Base-by-base conservation (phyloP, 1,140 invertebrate genomes). In the Diorhabda sublineata region DNA sequence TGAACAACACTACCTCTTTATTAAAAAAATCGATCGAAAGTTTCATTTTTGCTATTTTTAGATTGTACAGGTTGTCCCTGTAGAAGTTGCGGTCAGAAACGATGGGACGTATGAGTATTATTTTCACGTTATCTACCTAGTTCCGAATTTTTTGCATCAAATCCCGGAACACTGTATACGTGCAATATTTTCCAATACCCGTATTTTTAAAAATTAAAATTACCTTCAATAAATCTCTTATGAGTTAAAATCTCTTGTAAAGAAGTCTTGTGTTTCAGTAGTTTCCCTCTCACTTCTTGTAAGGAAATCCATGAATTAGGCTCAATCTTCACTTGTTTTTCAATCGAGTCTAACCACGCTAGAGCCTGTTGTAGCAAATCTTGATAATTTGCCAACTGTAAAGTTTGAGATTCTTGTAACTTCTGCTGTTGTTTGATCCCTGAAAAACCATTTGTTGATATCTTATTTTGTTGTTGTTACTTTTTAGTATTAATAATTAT, bases 161-260 rank as follows among this genome's bases (percentile, higher is more conserved):
- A 26, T 26, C 26, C 26, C 26, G 26, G 26, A 26, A 26, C 26
- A 26, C 26, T 26, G 26, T 26, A 26, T 26, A 26, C 26, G 26
- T 26, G 26, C 26, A 26, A 26, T 26, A 26, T 26, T 26, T 26
- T 26, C 26, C 26, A 26, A 26, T 26, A 26, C 4, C 26, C 6
- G 57, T 47, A 57, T 58, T 9, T 59, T 61, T n/a, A 26, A 58
- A 26, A 57, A 42, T 8, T 5, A 60, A 11, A 52, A 63, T 66
- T 73, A 69, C 90, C 90, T 82, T 97, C 96, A 60, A 98, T 89
- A 42, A 95, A 88, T 69, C 95, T 85, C 79, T 96, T 96, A 76
- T 98, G 93, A 1, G 92, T 91, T 41, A 90, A 82, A 9, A 96
- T 94, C 83, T 98, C 96, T 85, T 97, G 95, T 43, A 94, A 85